phyloP scores from a whole-genome alignment of 1,140 invertebrate species.

The Pectinophora gossypiella region DNA sequence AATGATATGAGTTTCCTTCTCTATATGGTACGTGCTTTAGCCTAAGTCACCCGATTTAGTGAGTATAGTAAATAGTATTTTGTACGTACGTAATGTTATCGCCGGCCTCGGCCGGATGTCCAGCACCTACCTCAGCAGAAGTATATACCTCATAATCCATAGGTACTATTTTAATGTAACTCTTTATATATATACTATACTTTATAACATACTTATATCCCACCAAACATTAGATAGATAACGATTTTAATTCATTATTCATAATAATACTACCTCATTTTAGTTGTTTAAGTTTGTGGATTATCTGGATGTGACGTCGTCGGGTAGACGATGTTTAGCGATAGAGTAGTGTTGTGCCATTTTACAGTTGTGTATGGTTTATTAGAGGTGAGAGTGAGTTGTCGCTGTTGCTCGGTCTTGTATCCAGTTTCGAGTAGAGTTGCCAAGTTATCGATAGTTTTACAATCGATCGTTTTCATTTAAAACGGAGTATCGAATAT shows the following conservation, averaged over 20 bases:
- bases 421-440: no score
- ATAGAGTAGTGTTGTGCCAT: background rate
- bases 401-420: no score
- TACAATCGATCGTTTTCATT: no score
- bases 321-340: background rate
- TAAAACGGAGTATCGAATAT: no score
- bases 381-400: background rate
- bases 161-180: conserved; percentile 56
- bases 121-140: conserved; percentile 62
- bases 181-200: conserved; percentile 55
- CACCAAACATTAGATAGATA: conserved; percentile 65
- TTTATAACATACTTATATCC: conserved; percentile 58
- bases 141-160: conserved; percentile 68
- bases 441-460: no score
- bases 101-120: conserved; percentile 15
- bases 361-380: background rate
- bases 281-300: conserved; percentile 45
- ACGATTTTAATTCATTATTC: conserved; percentile 56
- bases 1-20: no score
- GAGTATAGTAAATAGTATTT: background rate
- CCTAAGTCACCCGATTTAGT: background rate
- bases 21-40: no score
- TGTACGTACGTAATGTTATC: background rate
- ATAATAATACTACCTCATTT: conserved; percentile 69
- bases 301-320: background rate